These are phyloP conservation scores for Fistularia tabacaria DNA, from an alignment of 2,797 vertebrate genomes.

Conservation along the genomic window DNA sequence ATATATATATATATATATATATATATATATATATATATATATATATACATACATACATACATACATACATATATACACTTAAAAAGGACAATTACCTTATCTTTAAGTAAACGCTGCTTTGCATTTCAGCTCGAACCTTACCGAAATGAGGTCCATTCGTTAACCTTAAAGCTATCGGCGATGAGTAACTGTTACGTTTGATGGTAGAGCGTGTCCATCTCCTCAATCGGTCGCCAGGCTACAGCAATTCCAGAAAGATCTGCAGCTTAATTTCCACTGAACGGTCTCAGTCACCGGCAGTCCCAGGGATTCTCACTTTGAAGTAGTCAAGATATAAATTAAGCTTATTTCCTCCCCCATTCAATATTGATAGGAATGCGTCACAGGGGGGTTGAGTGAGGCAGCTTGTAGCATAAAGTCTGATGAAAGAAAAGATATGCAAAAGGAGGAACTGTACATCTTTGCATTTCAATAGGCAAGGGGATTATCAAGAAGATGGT, in stretches of 20 bases:
- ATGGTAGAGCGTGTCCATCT: neutral
- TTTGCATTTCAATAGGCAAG: neutral
- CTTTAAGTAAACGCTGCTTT: too few relatives aligned
- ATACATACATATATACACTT: too few relatives aligned
- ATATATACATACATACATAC: too few relatives aligned
- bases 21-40: too few relatives aligned
- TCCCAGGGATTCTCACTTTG: slow-evolving; percentile 56
- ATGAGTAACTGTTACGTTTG: too few relatives aligned
- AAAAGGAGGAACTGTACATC: slow-evolving; percentile 19
- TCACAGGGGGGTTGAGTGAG: slow-evolving; percentile 43
- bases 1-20: too few relatives aligned
- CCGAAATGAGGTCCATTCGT: too few relatives aligned
- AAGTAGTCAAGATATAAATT: slow-evolving; percentile 62
- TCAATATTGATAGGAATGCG: slow-evolving; percentile 71
- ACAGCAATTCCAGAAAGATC: slow-evolving; percentile 46
- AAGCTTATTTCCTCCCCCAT: slow-evolving; percentile 51
- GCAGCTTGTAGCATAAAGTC: slow-evolving; percentile 20
- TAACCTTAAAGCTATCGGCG: too few relatives aligned
- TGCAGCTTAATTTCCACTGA: slow-evolving; percentile 41
- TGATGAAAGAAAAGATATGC: slow-evolving; percentile 44
- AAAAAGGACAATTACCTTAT: too few relatives aligned
- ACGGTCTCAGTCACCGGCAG: slow-evolving; percentile 57
- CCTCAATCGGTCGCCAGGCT: slow-evolving; percentile 36
- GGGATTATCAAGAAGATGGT: neutral
- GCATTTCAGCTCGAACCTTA: too few relatives aligned